phyloP scores from a whole-genome alignment of 2,113 vertebrate genomes.

The Lepus americanus region DNA sequence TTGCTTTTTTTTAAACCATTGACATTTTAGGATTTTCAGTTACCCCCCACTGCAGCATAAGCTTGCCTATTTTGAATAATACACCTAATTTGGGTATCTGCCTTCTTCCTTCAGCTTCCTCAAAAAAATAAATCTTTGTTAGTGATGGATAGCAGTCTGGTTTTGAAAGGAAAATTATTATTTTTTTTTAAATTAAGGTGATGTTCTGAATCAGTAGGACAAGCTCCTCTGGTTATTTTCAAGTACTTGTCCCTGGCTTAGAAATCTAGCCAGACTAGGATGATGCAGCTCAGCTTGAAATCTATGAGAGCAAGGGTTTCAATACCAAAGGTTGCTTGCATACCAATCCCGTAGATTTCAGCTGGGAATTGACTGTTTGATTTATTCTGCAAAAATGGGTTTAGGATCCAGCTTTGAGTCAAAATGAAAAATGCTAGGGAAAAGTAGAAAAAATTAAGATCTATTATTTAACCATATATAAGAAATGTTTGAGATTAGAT shows the following conservation, averaged over 20 bases:
- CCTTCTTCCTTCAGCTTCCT: not conserved
- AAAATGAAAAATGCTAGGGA: conserved; percentile 46
- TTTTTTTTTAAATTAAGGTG: not conserved
- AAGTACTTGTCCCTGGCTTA: not conserved
- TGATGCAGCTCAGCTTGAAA: conserved; percentile 15
- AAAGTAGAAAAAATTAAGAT: conserved; percentile 58
- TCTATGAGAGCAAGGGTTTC: not conserved
- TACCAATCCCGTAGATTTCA: not conserved
- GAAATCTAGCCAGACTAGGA: conserved; percentile 17
- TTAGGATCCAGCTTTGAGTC: conserved; percentile 41
- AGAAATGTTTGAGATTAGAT: conserved; percentile 68
- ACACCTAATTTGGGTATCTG: not conserved
- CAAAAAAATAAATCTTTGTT: not conserved
- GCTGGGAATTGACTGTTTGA: conserved; percentile 27
- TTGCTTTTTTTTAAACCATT: conserved; percentile 14
- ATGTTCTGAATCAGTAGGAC: conserved; percentile 13
- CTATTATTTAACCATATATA: conserved; percentile 21
- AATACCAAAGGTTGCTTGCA: not conserved
- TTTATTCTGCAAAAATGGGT: not conserved
- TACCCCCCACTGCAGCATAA: not conserved
- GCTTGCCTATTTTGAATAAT: not conserved
- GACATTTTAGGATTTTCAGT: not conserved
- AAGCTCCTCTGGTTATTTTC: not conserved
- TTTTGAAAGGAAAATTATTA: not conserved
- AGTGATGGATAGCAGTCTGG: not conserved